Evolutionary conservation across 2,797 vertebrate species (phyloP), one percentile per base, ranked within the genome.

Genomic region (Mionectes olivaceus): DNA sequence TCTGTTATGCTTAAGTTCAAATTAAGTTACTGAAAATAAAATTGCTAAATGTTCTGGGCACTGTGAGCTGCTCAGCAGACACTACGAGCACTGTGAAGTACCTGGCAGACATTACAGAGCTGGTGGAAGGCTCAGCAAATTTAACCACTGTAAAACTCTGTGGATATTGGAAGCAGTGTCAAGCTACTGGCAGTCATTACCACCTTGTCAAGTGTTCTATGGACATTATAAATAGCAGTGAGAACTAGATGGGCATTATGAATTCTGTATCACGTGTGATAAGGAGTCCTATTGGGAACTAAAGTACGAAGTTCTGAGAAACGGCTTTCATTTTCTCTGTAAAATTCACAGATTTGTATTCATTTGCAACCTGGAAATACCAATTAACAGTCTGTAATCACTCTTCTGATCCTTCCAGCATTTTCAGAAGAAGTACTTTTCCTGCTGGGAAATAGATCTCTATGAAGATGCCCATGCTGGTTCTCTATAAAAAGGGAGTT

Each of bases 11-110:
- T 24, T 67, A 74, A 57, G 0, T 53, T 85, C n/a, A 83, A 83
- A 95, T 35, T 74, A 56, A 85, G 37, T 70, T 63, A 87, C 46
- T 57, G 79, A 92, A 89, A 89, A 93, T 63, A 43, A 89, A 94
- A 87, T 22, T 59, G 52, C 52, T 85, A 49, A 80, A 83, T 80
- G 56, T 22, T 85, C 60, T 67, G 65, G 73, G 64, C 33, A 75
- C 64, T 16, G 4, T 50, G 33, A 85, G 37, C 49, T 39, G 7
- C 33, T 21, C 69, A 87, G 44, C 37, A 81, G 65, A 53, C 49
- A 67, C 22, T 47, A 43, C 7, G 30, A 93, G 59, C 56, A 53
- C 43, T 5, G 9, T 59, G 71, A 87, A 91, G 67, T 55, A 77
- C 61, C 47, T 71, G 84, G 82, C 91, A 95, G 84, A 56, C 32